Percentiles rank a stretch among this genome's conserved stretches.
Conservation (phyloP, 2,113 vertebrate species). For the Trogon surrucura region DNA sequence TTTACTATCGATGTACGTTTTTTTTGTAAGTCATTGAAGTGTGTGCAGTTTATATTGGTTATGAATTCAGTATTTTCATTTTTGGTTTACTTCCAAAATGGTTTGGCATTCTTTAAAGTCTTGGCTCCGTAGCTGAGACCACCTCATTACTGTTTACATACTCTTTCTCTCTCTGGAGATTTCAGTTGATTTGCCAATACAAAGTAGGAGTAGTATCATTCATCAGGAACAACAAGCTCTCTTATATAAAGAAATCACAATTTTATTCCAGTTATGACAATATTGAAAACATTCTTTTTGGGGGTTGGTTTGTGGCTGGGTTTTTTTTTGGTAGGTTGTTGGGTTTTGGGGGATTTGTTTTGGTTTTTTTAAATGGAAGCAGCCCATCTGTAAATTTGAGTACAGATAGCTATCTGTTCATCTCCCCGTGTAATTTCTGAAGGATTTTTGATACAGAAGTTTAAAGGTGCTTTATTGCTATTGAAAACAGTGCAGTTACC, state of each 20-base stretch:
- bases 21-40: background rate
- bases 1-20: background rate
- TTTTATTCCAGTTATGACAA: background rate
- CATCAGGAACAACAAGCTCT: background rate
- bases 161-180: background rate
- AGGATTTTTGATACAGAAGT: background rate
- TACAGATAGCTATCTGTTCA: background rate
- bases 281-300: background rate
- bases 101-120: background rate
- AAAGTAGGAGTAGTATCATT: background rate
- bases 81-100: background rate
- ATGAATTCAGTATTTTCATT: background rate
- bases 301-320: too few relatives aligned
- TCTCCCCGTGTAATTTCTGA: background rate
- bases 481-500: background rate
- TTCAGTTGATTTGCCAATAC: background rate
- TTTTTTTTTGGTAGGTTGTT: too few relatives aligned
- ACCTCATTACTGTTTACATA: background rate
- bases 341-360: background rate
- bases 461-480: background rate
- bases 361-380: background rate
- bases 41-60: background rate
- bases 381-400: background rate
- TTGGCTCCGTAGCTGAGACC: background rate
- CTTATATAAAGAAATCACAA: background rate